These are phyloP conservation scores for Agrypnus murinus DNA, from an alignment of 2,888 invertebrate genomes.

Conservation along the genomic window DNA sequence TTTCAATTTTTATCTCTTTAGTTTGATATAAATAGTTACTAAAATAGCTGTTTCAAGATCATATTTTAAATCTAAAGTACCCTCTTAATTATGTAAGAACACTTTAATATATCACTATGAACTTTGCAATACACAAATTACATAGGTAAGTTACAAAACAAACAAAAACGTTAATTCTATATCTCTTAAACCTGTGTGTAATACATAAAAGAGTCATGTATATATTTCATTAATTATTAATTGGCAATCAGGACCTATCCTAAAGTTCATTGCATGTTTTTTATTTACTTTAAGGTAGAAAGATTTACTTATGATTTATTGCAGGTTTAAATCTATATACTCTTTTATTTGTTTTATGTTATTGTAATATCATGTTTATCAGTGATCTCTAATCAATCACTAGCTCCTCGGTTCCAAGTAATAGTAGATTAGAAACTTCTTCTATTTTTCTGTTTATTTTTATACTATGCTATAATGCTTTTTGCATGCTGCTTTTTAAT, in stretches of 20 bases:
- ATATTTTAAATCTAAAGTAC: too few species aligned
- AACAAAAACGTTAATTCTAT: neutral
- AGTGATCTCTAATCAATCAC: slow-evolving; percentile 44
- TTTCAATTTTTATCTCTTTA: too few species aligned
- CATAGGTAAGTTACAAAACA: too few species aligned
- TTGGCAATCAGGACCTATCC: neutral
- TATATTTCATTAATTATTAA: too few species aligned
- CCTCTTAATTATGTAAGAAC: too few species aligned
- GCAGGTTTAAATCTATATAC: slow-evolving; percentile 12
- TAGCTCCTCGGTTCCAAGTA: slow-evolving; percentile 50
- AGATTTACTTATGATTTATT: slow-evolving; percentile 24
- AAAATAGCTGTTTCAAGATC: too few species aligned
- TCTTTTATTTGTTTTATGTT: slow-evolving; percentile 16
- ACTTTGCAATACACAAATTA: too few species aligned
- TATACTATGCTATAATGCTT: slow-evolving; percentile 38
- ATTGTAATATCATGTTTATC: slow-evolving; percentile 5
- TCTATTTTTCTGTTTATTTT: neutral
- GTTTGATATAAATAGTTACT: too few species aligned
- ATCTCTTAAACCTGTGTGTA: neutral
- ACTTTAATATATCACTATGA: too few species aligned
- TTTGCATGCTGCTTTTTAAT: slow-evolving; percentile 45
- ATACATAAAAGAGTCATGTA: too few species aligned
- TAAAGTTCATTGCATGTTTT: slow-evolving; percentile 12
- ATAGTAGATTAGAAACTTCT: slow-evolving; percentile 7
- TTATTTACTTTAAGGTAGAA: slow-evolving; percentile 1